Evolutionary conservation across 2,888 invertebrate species (phyloP), one percentile per base, ranked within the genome.

Genomic region (Apodemia hepburni): DNA sequence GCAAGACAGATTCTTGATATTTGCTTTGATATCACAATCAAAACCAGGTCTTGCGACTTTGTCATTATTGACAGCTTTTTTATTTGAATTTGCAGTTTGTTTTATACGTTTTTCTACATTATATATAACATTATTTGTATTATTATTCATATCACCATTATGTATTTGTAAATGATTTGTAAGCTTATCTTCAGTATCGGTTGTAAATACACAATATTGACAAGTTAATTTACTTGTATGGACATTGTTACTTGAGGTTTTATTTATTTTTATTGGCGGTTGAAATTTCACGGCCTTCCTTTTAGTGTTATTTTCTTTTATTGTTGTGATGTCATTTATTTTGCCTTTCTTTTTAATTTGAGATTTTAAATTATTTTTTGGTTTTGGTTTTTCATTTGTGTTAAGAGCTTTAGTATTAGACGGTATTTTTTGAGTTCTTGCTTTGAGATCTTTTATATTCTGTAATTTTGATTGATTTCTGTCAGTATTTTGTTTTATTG

Each of bases 1-100:
- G 61, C 66, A 71, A n/a, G 59, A 29, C 18, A 66, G 12, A 45
- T 58, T 57, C 42, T 61, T 45, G 15, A 47, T 58, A 33, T 38
- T 45, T 54, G 0, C 17, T 12, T 47, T 59, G n/a, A 45, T 33
- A 11, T 18, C 17, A 60, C 33, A 6, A 18, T 62, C 18, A 12
- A 47, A 51, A 15, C 59, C 57, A 3, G n/a, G 45, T n/a, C 51
- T 27, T 29, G 9, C 6, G 5, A 42, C 42, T 6, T 22, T 35
- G 22, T 9, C 18, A 2, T n/a, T 29, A 15, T 38, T 33, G 57
- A 0, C 22, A 5, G 11, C 57, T 47, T 42, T 35, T 61, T 22
- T 57, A 15, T 61, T 59, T 42, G 45, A 11, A 38, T 38, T 38
- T 12, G 0, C 4, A n/a, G 15, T 58, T 15, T 29, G 11, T 18